Percentiles rank a stretch among this genome's conserved stretches.
Evolutionary conservation across 2,113 vertebrate genomes (phyloP).

Genomic region (Diglossa brunneiventris): DNA sequence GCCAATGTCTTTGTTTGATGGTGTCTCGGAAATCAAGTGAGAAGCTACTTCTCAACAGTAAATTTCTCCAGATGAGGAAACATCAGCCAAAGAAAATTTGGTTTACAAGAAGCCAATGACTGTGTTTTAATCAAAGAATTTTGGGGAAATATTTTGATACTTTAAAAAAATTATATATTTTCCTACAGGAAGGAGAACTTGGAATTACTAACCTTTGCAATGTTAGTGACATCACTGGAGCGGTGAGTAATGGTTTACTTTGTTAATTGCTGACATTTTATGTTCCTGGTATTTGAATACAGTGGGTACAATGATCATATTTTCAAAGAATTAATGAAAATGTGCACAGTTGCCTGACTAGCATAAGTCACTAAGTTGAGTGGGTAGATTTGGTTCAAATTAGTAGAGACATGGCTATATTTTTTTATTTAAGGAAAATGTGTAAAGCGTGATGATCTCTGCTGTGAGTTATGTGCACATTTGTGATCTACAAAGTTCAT

Average conservation of each 20-base stretch:
- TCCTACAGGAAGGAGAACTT: conserved; percentile 52
- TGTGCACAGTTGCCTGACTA: neutral
- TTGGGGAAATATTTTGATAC: neutral
- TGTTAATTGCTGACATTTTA: neutral
- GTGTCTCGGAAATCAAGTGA: neutral
- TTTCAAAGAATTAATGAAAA: neutral
- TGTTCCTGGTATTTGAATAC: neutral
- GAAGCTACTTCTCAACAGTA: neutral
- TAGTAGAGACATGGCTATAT: neutral
- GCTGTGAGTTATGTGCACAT: neutral
- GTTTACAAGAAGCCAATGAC: neutral
- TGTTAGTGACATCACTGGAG: conserved; percentile 48
- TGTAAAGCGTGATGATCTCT: neutral
- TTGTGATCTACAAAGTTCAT: neutral
- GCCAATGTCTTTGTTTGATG: neutral
- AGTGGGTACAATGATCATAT: neutral
- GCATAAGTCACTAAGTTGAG: neutral
- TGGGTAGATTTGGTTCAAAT: neutral
- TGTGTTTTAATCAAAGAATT: neutral
- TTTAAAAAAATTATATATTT: neutral
- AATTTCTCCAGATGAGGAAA: neutral
- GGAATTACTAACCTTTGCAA: conserved; percentile 40
- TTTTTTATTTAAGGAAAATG: neutral
- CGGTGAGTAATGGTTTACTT: conserved; percentile 63
- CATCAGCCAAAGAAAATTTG: neutral